phyloP scores from a whole-genome alignment of 2,113 vertebrate genomes.

The Gnathonemus echidnorhynchus region DNA sequence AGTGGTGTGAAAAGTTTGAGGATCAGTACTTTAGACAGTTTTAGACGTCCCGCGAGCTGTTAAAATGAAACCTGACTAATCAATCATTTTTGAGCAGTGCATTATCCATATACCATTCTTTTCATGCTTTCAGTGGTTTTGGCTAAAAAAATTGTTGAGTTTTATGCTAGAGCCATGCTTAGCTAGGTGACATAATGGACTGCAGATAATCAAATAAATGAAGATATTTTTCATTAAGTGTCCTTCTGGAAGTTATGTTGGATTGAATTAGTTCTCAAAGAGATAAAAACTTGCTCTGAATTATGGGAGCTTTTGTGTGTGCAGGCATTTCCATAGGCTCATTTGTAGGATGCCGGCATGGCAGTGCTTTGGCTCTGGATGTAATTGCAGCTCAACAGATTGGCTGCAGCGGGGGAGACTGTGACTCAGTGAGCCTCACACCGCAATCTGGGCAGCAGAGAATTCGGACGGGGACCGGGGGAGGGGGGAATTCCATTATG shows the following conservation, averaged over 20 bases:
- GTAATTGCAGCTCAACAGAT: slow-evolving; percentile 34
- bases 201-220: background rate
- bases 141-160: background rate
- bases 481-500: background rate
- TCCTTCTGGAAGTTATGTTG: background rate
- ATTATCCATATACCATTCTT: background rate
- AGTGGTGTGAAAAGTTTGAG: background rate
- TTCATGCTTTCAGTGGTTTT: background rate
- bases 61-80: background rate
- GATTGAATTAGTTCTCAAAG: background rate
- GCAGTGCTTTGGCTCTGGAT: slow-evolving; percentile 21
- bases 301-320: background rate
- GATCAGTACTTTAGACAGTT: background rate
- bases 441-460: background rate
- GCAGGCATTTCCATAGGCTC: slow-evolving; percentile 17
- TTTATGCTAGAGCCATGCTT: background rate
- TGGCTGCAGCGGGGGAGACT: slow-evolving; percentile 16
- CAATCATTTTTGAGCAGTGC: background rate
- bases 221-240: slow-evolving; percentile 6
- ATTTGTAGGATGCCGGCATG: background rate
- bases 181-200: background rate
- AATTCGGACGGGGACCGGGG: background rate
- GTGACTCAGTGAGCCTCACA: slow-evolving; percentile 5
- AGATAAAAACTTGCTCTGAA: background rate
- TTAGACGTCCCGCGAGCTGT: background rate